Evolutionary conservation across 2,797 vertebrate genomes (phyloP), one percentile per base, ranked within the genome.

Genomic region (Vireo griseus): DNA sequence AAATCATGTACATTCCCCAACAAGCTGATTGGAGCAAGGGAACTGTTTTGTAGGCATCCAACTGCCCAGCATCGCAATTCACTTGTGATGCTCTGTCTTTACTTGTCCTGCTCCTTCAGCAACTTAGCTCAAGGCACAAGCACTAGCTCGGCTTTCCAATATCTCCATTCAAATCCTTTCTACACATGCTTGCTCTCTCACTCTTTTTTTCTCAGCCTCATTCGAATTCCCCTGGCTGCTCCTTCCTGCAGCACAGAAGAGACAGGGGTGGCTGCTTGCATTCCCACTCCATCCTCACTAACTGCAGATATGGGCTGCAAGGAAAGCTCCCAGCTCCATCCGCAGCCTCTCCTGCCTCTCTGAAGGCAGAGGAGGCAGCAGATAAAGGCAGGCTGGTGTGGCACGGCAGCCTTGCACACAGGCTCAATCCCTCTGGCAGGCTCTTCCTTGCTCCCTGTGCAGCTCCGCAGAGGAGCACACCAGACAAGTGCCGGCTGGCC

Each of bases 321-420:
- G 84, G n/a, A 66, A 78, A 74, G 39, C 37, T 89, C 62, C 54
- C 47, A 35, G 44, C 17, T 76, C 65, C 37, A n/a, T 29, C 37
- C 9, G 4, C 67, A 69, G 55, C 78, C 61, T 40, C 2, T 2
- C 5, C 1, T 0, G n/a, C 42, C 33, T 52, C 72, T 71, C 65
- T 2, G 1, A 63, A 91, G 40, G 44, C 20, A 75, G 39, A 72
- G 31, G 33, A 88, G 62, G 26, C 2, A 13, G 51, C 25, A 58
- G 40, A 48, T 6, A 42, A 44, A 76, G 45, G 48, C 50, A 71
- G 42, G 61, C 17, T n/a, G 40, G 17, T 25, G 48, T 51, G 66
- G 44, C 65, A 31, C 16, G 25, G 48, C 25, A 69, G 37, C 5
- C 48, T 58, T 0, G 0, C 22, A 47, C 0, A 0, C 28, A 37